Evolutionary conservation across 2,888 invertebrate genomes (phyloP).

Genomic region (Ectobius pallidus): DNA sequence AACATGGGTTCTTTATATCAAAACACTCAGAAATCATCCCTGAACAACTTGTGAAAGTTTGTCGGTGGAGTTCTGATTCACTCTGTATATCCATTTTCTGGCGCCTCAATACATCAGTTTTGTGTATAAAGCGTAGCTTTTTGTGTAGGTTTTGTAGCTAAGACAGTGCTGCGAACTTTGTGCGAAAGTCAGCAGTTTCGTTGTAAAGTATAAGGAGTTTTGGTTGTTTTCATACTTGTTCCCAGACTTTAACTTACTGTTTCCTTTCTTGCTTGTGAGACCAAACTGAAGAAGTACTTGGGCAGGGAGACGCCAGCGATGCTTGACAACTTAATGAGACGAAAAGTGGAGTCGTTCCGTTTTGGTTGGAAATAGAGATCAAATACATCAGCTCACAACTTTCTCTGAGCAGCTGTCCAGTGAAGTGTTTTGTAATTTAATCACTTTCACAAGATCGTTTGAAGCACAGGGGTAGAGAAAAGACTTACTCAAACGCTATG

Average conservation of each 20-base stretch:
- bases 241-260: neutral
- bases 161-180: neutral
- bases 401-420: neutral
- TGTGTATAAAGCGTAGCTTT: neutral
- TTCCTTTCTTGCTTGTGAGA: slow-evolving; percentile 1
- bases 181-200: neutral
- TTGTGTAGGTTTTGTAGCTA: neutral
- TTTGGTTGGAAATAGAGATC: neutral
- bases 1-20: too few species aligned
- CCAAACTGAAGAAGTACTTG: neutral
- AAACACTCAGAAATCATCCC: too few species aligned
- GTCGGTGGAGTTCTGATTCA: too few species aligned
- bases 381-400: neutral
- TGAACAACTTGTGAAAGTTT: too few species aligned
- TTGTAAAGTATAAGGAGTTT: slow-evolving; percentile 1
- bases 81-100: too few species aligned
- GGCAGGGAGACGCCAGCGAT: neutral
- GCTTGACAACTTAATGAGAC: slow-evolving; percentile 9
- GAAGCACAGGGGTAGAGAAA: too few species aligned
- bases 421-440: too few species aligned
- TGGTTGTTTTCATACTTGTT: neutral
- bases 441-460: too few species aligned
- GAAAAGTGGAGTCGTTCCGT: neutral
- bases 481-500: too few species aligned
- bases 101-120: neutral